Evolutionary conservation across 2,888 invertebrate genomes (phyloP).

Genomic region (Leptinotarsa juncta): DNA sequence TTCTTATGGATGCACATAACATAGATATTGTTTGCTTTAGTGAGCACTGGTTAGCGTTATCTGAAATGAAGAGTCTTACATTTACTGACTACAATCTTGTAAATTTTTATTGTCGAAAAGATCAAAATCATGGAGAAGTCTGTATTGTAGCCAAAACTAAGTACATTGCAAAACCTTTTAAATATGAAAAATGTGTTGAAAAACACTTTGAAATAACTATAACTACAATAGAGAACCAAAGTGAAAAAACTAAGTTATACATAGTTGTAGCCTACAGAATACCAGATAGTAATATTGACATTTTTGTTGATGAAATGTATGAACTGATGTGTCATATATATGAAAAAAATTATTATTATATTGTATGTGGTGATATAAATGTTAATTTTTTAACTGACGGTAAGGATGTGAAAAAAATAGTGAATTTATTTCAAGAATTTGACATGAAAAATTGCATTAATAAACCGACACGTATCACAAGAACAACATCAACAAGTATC

Average conservation of each 20-base stretch:
- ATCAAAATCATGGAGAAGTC: not conserved
- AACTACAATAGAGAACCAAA: not conserved
- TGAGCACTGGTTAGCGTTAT: not conserved
- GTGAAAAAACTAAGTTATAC: not conserved
- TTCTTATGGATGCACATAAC: not conserved
- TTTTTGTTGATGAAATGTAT: not conserved
- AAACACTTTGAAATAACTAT: slow-evolving; percentile 1
- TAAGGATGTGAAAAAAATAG: no score
- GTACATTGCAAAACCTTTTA: not conserved
- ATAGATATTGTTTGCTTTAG: not conserved
- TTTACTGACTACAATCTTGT: not conserved
- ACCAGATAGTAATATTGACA: slow-evolving; percentile 2
- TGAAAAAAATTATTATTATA: no score
- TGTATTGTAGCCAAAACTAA: not conserved
- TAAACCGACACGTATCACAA: no score
- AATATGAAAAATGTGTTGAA: not conserved
- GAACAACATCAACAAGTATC: no score
- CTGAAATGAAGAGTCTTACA: not conserved
- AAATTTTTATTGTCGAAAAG: not conserved
- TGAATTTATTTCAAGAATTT: no score
- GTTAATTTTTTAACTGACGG: not conserved
- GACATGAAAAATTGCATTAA: no score
- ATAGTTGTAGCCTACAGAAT: not conserved
- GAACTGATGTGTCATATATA: no score
- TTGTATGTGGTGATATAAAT: no score